Evolutionary conservation across 2,888 invertebrate genomes (phyloP).

Genomic region (Pristionchus arcanus): DNA sequence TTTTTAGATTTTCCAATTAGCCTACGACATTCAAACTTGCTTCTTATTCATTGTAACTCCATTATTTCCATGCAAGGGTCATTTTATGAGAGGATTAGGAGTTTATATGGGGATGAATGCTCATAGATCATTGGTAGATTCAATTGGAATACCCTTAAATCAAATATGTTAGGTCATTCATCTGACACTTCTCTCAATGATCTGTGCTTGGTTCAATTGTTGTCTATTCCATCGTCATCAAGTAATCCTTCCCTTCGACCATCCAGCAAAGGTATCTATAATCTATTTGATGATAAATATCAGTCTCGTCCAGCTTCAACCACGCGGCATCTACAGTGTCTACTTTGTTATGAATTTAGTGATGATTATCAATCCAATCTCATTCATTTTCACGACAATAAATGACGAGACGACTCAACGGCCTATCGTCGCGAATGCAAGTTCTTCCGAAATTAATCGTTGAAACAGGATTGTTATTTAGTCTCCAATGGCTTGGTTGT

Average conservation of each 20-base stretch:
- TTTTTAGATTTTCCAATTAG: constrained; percentile 13
- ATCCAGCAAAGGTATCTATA: neutral
- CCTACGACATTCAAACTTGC: constrained; percentile 24
- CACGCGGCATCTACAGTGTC: neutral
- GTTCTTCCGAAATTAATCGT: neutral
- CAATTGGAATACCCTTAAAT: neutral
- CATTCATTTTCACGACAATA: constrained; percentile 21
- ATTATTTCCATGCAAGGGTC: neutral
- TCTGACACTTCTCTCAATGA: neutral
- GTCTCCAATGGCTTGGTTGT: constrained; percentile 29
- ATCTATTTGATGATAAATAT: neutral
- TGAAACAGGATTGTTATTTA: neutral
- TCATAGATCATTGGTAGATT: neutral
- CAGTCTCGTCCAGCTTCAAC: neutral
- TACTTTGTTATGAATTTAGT: constrained; percentile 4
- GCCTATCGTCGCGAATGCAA: neutral
- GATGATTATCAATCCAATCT: constrained; percentile 14
- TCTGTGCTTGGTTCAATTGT: constrained; percentile 24
- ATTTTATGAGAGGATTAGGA: constrained; percentile 27
- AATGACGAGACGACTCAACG: neutral
- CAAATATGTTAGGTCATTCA: neutral
- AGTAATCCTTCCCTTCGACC: constrained; percentile 2
- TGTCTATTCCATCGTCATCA: constrained; percentile 35
- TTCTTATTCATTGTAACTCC: constrained; percentile 1
- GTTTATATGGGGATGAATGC: neutral